A percentile compares a stretch with the other conserved stretches of the same genome.
phyloP scores from a whole-genome alignment of 2,888 invertebrate genomes.

The Acheta domesticus region DNA sequence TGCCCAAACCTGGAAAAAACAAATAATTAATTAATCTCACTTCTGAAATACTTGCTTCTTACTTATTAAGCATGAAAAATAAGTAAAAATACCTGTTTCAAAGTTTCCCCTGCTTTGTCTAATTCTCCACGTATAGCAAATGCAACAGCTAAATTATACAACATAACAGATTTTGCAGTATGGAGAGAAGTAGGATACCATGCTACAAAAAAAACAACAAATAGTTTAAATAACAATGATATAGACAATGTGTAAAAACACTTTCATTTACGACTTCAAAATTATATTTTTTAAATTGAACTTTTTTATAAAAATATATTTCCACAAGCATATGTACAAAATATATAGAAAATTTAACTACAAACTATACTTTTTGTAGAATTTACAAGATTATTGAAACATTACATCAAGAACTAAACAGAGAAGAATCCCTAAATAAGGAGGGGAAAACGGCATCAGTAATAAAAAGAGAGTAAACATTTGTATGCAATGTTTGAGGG shows the following conservation, averaged over 20 bases:
- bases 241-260: not conserved
- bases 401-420: too few relatives aligned
- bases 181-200: conserved; percentile 63
- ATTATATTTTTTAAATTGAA: too few relatives aligned
- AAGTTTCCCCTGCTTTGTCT: conserved; percentile 59
- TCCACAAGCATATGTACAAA: too few relatives aligned
- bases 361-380: too few relatives aligned
- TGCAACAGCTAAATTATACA: conserved; percentile 75
- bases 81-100: conserved; percentile 45
- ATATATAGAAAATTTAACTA: too few relatives aligned
- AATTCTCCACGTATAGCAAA: conserved; percentile 71
- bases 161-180: conserved; percentile 67
- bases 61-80: too few relatives aligned
- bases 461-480: too few relatives aligned
- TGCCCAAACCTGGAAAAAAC: conserved; percentile 52
- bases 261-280: not conserved
- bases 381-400: too few relatives aligned
- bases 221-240: too few relatives aligned
- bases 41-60: not conserved
- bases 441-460: too few relatives aligned
- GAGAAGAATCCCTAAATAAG: too few relatives aligned
- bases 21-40: not conserved
- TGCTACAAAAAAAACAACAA: conserved; percentile 46
- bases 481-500: too few relatives aligned
- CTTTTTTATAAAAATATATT: not conserved